Conservation (phyloP, 2,888 invertebrate genomes). For the Cerceris ruficornis region DNA sequence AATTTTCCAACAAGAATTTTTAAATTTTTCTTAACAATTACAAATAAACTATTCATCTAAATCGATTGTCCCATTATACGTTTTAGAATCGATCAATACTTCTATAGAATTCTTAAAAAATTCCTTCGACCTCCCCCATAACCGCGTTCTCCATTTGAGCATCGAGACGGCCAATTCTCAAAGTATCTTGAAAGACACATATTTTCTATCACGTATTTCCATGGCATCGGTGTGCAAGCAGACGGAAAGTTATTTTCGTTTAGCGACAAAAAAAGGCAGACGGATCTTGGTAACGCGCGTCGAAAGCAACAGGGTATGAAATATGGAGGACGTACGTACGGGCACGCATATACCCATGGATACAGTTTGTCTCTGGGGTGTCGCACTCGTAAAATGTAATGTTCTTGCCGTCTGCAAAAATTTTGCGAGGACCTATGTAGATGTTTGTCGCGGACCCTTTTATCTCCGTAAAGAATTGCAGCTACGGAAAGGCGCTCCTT, state of each 20-base stretch:
- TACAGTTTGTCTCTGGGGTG: slow-evolving; percentile 69
- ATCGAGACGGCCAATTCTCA: too few species aligned
- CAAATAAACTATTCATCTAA: too few species aligned
- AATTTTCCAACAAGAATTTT: too few species aligned
- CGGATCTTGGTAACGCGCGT: slow-evolving; percentile 35
- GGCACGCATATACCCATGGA: slow-evolving; percentile 34
- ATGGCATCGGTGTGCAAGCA: slow-evolving; percentile 23
- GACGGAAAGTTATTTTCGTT: slow-evolving; percentile 39
- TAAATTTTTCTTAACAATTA: too few species aligned
- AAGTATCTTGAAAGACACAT: too few species aligned
- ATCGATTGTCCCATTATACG: too few species aligned
- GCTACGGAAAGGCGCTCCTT: slow-evolving; percentile 15
- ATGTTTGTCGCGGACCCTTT: slow-evolving; percentile 3
- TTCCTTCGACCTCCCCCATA: too few species aligned
- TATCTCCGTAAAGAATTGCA: slow-evolving; percentile 14
- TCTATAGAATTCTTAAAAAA: too few species aligned
- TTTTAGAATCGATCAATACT: too few species aligned
- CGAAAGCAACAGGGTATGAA: slow-evolving; percentile 65
- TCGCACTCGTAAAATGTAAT: slow-evolving; percentile 73
- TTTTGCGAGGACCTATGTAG: slow-evolving; percentile 14
- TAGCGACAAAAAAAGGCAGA: slow-evolving; percentile 28
- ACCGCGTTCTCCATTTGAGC: too few species aligned
- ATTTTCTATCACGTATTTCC: neutral
- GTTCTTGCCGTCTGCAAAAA: slow-evolving; percentile 32
- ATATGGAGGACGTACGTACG: slow-evolving; percentile 61